A percentile compares a stretch with the other conserved stretches of the same genome.
Evolutionary conservation across 2,113 vertebrate genomes (phyloP).

Genomic region (Tupaia tana): DNA sequence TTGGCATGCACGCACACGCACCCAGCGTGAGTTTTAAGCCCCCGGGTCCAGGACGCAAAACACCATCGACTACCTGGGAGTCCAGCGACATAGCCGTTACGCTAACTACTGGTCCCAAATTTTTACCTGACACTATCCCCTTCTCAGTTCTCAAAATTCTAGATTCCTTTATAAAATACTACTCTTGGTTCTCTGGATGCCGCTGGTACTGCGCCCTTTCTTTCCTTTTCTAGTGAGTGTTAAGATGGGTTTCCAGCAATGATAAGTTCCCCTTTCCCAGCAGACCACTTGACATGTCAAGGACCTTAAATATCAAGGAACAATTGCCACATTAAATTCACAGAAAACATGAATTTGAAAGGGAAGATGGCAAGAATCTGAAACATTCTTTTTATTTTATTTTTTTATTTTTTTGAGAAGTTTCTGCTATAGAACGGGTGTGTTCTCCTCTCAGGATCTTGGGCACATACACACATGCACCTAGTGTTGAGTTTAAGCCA

Average conservation of each 20-base stretch:
- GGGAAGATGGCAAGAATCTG: background rate
- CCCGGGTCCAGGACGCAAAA: no score
- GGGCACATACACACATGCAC: no score
- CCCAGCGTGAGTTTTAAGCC: no score
- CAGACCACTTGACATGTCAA: background rate
- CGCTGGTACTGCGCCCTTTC: background rate
- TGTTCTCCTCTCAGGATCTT: no score
- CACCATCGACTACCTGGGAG: no score
- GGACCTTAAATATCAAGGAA: background rate
- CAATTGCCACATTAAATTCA: background rate
- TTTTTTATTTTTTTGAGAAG: no score
- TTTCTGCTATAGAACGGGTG: no score
- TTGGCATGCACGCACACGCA: no score
- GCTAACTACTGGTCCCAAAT: no score
- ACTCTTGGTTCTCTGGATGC: background rate
- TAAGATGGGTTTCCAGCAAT: fast-evolving
- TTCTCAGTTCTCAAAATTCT: background rate
- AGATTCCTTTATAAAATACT: background rate
- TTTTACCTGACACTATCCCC: background rate
- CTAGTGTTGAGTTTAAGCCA: no score
- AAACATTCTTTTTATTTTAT: background rate
- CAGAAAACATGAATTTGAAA: background rate
- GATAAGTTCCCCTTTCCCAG: background rate
- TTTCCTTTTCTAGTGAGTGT: background rate
- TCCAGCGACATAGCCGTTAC: no score